Evolutionary conservation across 1,140 invertebrate genomes (phyloP).

Genomic region (Drosophila gunungcola): DNA sequence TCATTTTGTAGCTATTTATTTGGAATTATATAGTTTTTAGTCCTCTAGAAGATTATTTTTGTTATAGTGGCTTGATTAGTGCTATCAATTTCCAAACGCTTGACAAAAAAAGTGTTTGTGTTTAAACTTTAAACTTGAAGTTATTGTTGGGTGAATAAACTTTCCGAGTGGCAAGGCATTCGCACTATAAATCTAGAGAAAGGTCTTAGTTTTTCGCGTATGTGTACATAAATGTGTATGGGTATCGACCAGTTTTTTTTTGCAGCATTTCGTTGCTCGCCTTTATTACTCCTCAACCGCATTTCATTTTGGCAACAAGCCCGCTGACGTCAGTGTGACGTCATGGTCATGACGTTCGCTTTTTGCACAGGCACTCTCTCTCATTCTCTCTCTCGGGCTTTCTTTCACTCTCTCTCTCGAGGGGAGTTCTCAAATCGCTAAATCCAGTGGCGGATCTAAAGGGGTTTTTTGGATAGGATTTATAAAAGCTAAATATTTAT

Average conservation of each 20-base stretch:
- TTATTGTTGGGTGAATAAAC: constrained; percentile 5
- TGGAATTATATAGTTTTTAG: too few relatives aligned
- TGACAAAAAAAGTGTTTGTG: too few relatives aligned
- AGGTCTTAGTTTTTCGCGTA: neutral
- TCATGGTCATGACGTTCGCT: constrained; percentile 66
- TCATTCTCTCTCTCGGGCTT: constrained; percentile 4
- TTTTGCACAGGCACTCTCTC: neutral
- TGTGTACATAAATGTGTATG: neutral
- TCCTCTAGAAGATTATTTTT: too few relatives aligned
- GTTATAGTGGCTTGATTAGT: too few relatives aligned
- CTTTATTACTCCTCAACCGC: constrained; percentile 3
- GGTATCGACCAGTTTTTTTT: constrained; percentile 18
- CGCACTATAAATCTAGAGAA: neutral
- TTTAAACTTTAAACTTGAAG: neutral
- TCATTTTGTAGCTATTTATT: too few relatives aligned
- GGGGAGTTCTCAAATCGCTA: neutral
- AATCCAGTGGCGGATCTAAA: neutral
- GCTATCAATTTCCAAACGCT: too few relatives aligned
- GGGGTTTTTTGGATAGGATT: neutral
- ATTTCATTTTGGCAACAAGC: constrained; percentile 50
- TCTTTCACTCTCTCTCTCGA: neutral
- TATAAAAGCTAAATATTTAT: too few relatives aligned
- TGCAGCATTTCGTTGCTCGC: constrained; percentile 17
- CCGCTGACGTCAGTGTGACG: constrained; percentile 72
- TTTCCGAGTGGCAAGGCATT: neutral